Evolutionary conservation across 1,140 invertebrate species (phyloP), one percentile per base, ranked within the genome.

Genomic region (Philotrypesis tridentata): DNA sequence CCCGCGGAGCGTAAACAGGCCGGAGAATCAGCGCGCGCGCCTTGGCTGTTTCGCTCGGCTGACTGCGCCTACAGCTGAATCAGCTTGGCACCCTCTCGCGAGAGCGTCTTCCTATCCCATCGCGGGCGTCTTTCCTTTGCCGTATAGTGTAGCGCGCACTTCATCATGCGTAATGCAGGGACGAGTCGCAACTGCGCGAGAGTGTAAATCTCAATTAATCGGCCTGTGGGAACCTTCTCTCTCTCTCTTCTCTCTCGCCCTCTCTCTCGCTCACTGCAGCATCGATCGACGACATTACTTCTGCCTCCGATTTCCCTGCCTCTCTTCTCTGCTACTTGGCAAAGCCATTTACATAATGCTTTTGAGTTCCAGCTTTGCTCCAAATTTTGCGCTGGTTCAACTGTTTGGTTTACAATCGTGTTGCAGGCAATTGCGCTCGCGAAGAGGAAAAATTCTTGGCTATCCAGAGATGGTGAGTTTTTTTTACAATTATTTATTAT

Each of bases 41-140:
- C 25, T 2, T 7, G 84, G 80, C 86, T 87, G 87, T 89, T 82
- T 89, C 87, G 87, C 87, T 86, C 86, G 84, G 85, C 84, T 87
- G 86, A 84, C 63, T 85, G 73, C n/a, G n/a, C 48, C 21, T 55
- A 55, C 82, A 84, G 88, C 89, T 90, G 89, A 90, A 86, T 90
- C 89, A 90, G 89, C 89, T 87, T 87, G 85, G 84, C 87, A 87
- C 86, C 87, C 86, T 87, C 84, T 80, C 75, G 83, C 29, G 2
- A 21, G 14, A 55, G 48, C 48, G 48, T 55, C 48, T 55, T 55
- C 48, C 48, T 55, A 55, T n/a, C 17, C 61, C 25, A 12, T 27
- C 2, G 3, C 61, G 2, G 61, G 5, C 61, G 61, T 65, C 70
- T 48, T 43, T 43, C 70, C 33, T 43, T 25, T 72, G 48, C 61